Evolutionary conservation across 64 coral and sea anemone species (phyloP), one percentile per base, ranked within the genome.

Genomic region (Stichodactyla helianthus): DNA sequence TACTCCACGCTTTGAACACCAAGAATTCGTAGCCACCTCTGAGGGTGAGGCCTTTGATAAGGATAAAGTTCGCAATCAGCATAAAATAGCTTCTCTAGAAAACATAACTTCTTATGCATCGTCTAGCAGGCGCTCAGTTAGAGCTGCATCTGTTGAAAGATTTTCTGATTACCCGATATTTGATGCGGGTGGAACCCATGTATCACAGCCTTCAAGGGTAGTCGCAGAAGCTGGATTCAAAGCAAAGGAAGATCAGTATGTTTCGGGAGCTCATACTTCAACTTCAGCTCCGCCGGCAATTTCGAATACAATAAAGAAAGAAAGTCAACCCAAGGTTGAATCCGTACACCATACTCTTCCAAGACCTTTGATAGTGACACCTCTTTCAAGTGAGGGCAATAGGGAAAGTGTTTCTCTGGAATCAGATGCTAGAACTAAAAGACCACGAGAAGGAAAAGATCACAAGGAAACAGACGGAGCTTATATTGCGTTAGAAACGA

Each of bases 331-430:
- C 10, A 26, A 74, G 26, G 25, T 74, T 31, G 25, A n/a, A 11
- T 26, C 68, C 4, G 68, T 26, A 27, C 10, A 26, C 11, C 68
- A 74, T 4, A 23, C 23, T 26, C 1, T 8, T 5, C 68, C 68
- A 74, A 74, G 68, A 74, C 23, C 68, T 74, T 74, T 74, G 25
- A 27, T 74, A 11, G 62, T 65, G 62, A 26, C 68, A 74, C 68
- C n/a, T 74, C 68, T 7, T 10, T 11, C 68, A 31, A 74, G 68
- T 5, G 25, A 31, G 68, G 27, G 23, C n/a, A 74, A 68, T 68
- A 68, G 25, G 8, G 68, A 9, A 19, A n/a, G 4, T 19, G 27
- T 74, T 14, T 28, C 68, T 3, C 13, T 74, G 68, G 23, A 74
- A 28, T 74, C 68, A 3, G 68, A 74, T 13, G 26, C 10, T 23